Base-by-base conservation (phyloP, 2,888 invertebrate species). In the Cryptocephalus moraei region DNA sequence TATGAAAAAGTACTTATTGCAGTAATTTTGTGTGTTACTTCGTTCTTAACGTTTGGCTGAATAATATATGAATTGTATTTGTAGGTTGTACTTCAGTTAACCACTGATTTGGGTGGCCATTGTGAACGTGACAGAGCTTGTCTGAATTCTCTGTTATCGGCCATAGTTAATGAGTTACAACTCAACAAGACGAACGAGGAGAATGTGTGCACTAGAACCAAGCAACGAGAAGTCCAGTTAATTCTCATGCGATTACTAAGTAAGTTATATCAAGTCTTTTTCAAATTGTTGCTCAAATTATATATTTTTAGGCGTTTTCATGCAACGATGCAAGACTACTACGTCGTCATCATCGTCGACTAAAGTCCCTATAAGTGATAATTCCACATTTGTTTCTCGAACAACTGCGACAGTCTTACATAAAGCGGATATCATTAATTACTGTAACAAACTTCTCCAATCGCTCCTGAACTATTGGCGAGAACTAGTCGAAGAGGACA, bases 241-340 rank as follows among this genome's bases (percentile, higher is more conserved):
- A 84, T 94, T 33, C 80, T 92, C 49, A 85, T 95, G 78, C 78
- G 93, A 48, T 75, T 95, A 32, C 76, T 95, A 41, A 91, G 92
- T 78, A 74, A 78, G 80, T 78, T 9, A 8, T 13, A 12, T 10
- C 14, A 41, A 33, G 33, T 1, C 41, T 8, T n/a, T 36, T 11
- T 36, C 2, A 36, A 22, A 22, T 22, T 22, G 22, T 22, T 22
- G 6, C 14, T n/a, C 32, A 12, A 39, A 32, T 38, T 22, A 6
- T 22, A 22, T 22, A 13, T 46, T 59, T 56, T 2, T 58, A 82
- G 82, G 82, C 62, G 84, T 87, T 3, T 71, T 87, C 41, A 85
- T 87, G 85, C 85, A 86, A 0, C 77, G 86, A 3, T 82, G 82
- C 63, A 86, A 86, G 69, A 71, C 74, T 32, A 72, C 71, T 1